These are phyloP conservation scores for Amphiprion percula DNA, from an alignment of 2,113 vertebrate genomes.

Conservation along the genomic window DNA sequence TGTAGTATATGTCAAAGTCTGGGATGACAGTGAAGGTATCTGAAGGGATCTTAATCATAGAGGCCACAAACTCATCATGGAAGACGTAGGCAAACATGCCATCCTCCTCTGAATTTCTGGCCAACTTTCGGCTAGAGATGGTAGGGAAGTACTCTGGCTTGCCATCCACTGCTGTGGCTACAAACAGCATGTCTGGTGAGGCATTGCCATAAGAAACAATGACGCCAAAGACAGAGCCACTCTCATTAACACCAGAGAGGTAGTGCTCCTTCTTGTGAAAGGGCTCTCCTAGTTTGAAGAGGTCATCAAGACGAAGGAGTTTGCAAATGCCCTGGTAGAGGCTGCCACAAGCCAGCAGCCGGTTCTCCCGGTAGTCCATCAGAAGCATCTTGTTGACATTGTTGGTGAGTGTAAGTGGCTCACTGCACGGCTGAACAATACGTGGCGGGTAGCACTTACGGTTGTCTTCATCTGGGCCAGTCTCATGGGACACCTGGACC, in stretches of 20 bases:
- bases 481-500: slow-evolving; percentile 93
- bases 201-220: slow-evolving; percentile 95
- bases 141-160: slow-evolving; percentile 99
- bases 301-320: slow-evolving; percentile 95
- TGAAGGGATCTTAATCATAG: slow-evolving; percentile 98
- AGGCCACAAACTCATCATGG: slow-evolving; percentile 98
- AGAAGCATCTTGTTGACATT: slow-evolving; percentile 99
- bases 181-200: slow-evolving; percentile 95
- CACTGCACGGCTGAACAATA: slow-evolving; percentile 96
- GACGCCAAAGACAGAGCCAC: slow-evolving; percentile 96
- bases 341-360: slow-evolving; percentile 96
- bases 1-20: slow-evolving; percentile 98
- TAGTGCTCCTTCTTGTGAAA: slow-evolving; percentile 99
- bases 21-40: slow-evolving; percentile 98
- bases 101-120: slow-evolving; percentile 95
- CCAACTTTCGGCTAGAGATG: slow-evolving; percentile 96
- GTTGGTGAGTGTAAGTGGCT: slow-evolving; percentile 92
- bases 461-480: slow-evolving; percentile 97
- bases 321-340: slow-evolving; percentile 99
- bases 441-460: slow-evolving; percentile 97
- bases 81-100: slow-evolving; percentile 99
- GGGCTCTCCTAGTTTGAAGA: slow-evolving; percentile 98
- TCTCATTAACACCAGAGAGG: slow-evolving; percentile 96
- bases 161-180: slow-evolving; percentile 96
- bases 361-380: slow-evolving; percentile 97